These are phyloP conservation scores for Coenonympha arcania DNA, from an alignment of 2,888 invertebrate genomes.

Conservation along the genomic window DNA sequence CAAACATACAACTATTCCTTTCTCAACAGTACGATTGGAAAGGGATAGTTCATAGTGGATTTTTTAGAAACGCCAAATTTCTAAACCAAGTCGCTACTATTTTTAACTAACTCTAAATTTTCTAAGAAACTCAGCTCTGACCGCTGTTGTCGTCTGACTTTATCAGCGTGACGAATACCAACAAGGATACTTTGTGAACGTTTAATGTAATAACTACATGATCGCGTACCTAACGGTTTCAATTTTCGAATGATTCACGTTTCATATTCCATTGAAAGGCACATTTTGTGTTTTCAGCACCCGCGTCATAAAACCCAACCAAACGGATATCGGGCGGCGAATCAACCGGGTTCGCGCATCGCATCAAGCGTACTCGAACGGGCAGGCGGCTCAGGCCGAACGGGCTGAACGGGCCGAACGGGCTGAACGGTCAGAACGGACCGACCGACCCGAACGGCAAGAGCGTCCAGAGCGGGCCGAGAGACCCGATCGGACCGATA, in stretches of 20 bases:
- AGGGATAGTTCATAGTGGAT: too few species aligned
- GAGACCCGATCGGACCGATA: slow-evolving; percentile 32
- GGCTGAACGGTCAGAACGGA: slow-evolving; percentile 35
- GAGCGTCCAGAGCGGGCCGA: slow-evolving; percentile 43
- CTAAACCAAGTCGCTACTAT: too few species aligned
- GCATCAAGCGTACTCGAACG: slow-evolving; percentile 56
- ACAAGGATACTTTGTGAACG: background rate
- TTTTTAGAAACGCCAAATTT: too few species aligned
- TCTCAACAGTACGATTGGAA: too few species aligned
- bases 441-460: slow-evolving; percentile 44
- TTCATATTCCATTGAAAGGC: background rate
- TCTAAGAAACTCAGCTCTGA: too few species aligned
- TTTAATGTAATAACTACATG: background rate
- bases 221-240: too few species aligned
- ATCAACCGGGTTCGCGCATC: slow-evolving; percentile 82
- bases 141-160: background rate
- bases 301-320: slow-evolving; percentile 93
- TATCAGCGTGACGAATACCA: background rate
- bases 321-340: slow-evolving; percentile 90
- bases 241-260: background rate
- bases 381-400: slow-evolving; percentile 42
- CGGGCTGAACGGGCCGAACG: slow-evolving; percentile 36
- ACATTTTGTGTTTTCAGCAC: slow-evolving; percentile 77
- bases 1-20: too few species aligned
- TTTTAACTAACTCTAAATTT: too few species aligned